Evolutionary conservation across 2,888 invertebrate species (phyloP).

Genomic region (Nomada ferruginata): DNA sequence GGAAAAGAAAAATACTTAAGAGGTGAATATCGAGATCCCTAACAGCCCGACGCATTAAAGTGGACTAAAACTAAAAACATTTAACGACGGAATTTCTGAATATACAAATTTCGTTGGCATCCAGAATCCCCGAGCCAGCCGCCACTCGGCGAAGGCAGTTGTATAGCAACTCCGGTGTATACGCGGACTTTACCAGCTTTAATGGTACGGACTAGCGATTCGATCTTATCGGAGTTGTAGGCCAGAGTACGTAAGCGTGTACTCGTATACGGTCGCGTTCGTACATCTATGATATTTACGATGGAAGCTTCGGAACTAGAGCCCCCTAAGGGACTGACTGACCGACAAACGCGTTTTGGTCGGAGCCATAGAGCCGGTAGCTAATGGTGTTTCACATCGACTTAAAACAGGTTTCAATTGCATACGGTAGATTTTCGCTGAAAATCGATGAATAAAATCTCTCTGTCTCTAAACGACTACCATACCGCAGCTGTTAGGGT

Average conservation of each 20-base stretch:
- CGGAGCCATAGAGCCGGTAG: slow-evolving; percentile 5
- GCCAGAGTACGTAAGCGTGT: slow-evolving; percentile 21
- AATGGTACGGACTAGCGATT: slow-evolving; percentile 40
- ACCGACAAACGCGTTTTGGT: slow-evolving; percentile 3
- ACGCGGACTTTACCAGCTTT: slow-evolving; percentile 22
- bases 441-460: too few species aligned
- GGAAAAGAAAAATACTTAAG: too few species aligned
- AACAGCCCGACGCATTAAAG: too few species aligned
- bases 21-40: too few species aligned
- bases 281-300: slow-evolving; percentile 42
- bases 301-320: slow-evolving; percentile 21
- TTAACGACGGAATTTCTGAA: neutral
- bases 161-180: neutral
- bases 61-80: neutral
- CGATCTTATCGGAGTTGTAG: slow-evolving; percentile 45
- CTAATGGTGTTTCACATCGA: slow-evolving; percentile 8
- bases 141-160: neutral
- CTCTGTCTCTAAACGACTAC: too few species aligned
- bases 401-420: slow-evolving; percentile 5
- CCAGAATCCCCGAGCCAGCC: neutral
- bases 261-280: slow-evolving; percentile 24
- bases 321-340: slow-evolving; percentile 3
- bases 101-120: neutral
- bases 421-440: neutral
- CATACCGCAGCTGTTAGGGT: too few species aligned